phyloP scores from a whole-genome alignment of 2,797 vertebrate species.

The Pitangus sulphuratus region DNA sequence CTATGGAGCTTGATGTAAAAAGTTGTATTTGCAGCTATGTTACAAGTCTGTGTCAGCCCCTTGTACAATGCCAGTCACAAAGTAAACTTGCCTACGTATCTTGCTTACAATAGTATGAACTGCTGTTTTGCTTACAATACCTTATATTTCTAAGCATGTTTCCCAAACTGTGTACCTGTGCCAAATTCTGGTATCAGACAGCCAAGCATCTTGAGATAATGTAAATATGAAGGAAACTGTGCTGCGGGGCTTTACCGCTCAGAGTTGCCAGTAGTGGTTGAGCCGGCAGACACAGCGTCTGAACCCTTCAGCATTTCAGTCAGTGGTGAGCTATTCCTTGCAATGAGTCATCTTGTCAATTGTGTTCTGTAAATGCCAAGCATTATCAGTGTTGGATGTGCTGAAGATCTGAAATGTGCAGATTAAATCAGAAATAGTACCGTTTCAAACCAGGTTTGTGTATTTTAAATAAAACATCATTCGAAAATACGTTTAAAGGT shows the following conservation, averaged over 20 bases:
- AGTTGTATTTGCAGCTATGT: not conserved
- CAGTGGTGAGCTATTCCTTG: not conserved
- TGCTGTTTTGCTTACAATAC: not conserved
- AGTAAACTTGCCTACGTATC: not conserved
- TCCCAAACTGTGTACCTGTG: not conserved
- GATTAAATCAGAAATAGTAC: not conserved
- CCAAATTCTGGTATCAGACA: not conserved
- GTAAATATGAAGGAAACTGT: not conserved
- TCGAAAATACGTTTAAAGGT: not conserved
- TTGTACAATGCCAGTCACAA: accelerated
- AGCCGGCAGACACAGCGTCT: not conserved
- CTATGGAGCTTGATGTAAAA: not conserved
- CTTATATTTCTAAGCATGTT: not conserved
- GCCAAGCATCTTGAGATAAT: not conserved
- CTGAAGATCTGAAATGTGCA: not conserved
- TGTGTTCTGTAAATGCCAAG: conserved; percentile 34
- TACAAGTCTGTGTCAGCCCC: not conserved
- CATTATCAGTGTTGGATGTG: not conserved
- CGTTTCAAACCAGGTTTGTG: conserved; percentile 10
- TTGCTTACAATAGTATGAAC: not conserved
- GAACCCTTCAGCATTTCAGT: conserved; percentile 5
- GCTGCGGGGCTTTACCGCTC: not conserved
- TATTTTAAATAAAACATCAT: conserved; percentile 39
- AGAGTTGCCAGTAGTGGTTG: not conserved
- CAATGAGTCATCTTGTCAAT: conserved; percentile 34